Evolutionary conservation across 2,113 vertebrate species (phyloP).

Genomic region (Sakesphorus luctuosus): DNA sequence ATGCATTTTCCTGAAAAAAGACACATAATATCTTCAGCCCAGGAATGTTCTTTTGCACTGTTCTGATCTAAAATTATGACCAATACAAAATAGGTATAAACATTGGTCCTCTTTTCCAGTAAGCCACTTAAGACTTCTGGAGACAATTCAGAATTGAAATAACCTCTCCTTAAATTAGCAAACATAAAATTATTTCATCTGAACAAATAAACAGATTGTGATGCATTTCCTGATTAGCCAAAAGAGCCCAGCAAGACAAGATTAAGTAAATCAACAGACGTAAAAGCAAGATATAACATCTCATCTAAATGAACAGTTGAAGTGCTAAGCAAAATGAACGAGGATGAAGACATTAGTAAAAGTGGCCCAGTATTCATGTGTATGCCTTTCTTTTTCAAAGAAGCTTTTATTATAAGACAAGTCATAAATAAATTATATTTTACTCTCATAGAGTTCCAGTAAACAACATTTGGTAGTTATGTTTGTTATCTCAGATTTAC

Average conservation of each 20-base stretch:
- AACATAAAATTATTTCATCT: conserved; percentile 2
- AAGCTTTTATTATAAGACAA: neutral
- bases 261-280: neutral
- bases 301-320: neutral
- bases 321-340: neutral
- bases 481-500: neutral
- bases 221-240: conserved; percentile 15
- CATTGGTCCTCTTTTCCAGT: neutral
- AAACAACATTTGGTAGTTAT: neutral
- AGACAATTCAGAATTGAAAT: neutral
- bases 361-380: neutral
- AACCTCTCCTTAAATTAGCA: neutral
- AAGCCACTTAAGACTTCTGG: neutral
- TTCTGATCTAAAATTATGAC: neutral
- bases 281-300: neutral
- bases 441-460: neutral
- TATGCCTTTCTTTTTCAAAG: neutral
- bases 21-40: neutral
- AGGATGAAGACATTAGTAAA: neutral
- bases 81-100: neutral
- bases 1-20: neutral
- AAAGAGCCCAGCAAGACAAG: neutral
- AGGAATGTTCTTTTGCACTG: neutral
- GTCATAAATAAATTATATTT: neutral
- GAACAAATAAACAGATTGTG: neutral